Evolutionary conservation across 2,797 vertebrate genomes (phyloP).

Genomic region (Melanotaenia pygmaea): DNA sequence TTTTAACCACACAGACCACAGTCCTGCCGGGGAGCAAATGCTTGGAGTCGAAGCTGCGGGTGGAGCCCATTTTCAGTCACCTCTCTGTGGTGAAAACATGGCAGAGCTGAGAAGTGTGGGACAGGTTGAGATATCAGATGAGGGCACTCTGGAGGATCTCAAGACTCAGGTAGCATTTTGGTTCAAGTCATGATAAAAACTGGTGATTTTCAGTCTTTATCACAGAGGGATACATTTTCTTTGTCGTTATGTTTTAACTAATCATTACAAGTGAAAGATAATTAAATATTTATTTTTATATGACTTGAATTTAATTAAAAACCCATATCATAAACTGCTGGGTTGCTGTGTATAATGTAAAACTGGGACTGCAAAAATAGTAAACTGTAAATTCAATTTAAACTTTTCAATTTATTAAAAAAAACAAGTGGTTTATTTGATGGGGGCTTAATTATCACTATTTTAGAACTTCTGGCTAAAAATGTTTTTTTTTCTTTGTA

Average conservation of each 20-base stretch:
- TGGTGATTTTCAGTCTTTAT: neutral
- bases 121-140: constrained; percentile 88
- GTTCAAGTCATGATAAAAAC: neutral
- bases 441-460: too few relatives aligned
- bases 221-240: neutral
- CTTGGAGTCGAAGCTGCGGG: constrained; percentile 50
- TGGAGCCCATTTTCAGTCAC: constrained; percentile 5
- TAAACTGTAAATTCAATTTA: too few relatives aligned
- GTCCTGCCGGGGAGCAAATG: constrained; percentile 50
- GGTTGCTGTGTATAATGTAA: too few relatives aligned
- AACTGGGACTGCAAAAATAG: too few relatives aligned
- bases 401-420: too few relatives aligned
- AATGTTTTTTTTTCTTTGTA: too few relatives aligned
- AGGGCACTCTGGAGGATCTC: constrained; percentile 88
- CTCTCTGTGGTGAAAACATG: constrained; percentile 30
- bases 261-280: neutral
- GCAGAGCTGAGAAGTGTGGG: constrained; percentile 81
- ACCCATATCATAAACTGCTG: too few relatives aligned
- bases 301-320: too few relatives aligned
- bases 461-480: too few relatives aligned
- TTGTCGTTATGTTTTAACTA: neutral
- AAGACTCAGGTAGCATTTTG: constrained; percentile 88
- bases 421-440: too few relatives aligned
- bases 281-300: too few relatives aligned
- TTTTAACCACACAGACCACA: constrained; percentile 58